Evolutionary conservation across 2,797 vertebrate species (phyloP), one percentile per base, ranked within the genome.

Genomic region (Protosalanx chinensis): DNA sequence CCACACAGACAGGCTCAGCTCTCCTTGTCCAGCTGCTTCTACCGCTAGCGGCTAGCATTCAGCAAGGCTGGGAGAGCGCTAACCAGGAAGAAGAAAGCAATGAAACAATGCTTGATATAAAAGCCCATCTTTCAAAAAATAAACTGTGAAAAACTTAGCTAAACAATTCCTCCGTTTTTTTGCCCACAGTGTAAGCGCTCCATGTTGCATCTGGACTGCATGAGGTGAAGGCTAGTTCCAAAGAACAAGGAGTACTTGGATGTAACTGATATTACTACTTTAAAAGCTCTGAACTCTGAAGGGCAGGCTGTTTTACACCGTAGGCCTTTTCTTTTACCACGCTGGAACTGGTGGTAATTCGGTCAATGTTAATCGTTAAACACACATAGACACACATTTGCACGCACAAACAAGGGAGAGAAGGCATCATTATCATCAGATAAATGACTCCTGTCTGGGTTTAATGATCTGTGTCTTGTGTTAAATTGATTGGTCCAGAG

Each of bases 381-480:
- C 75, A 82, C 73, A 80, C 70, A 73, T 57, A 58, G 64, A 78
- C 71, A 78, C 27, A 70, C 60, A 37, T 10, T 58, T 37, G 35
- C 13, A 49, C 56, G 60, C 16, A 72, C 61, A 61, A 16, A 67
- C 51, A 16, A 51, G 64, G 49, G 33, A 62, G 69, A 72, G 18
- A 37, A 84, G 77, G 32, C 75, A 58, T 85, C 72, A 75, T 88
- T 86, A 88, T 73, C 56, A n/a, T 71, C 59, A 86, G 78, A 86
- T 73, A 74, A 85, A 89, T 82, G 69, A 79, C 77, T 86, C 73
- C 71, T 65, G 74, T 82, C 76, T 74, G 33, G 4, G 65, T 72
- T 77, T 83, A 88, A 87, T 81, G 80, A 76, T 71, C 77, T 80
- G 84, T 81, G 73, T 83, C 80, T 76, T 64, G 66, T 81, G 74